phyloP scores from a whole-genome alignment of 2,113 vertebrate species.

The Notarius quadriscutis region DNA sequence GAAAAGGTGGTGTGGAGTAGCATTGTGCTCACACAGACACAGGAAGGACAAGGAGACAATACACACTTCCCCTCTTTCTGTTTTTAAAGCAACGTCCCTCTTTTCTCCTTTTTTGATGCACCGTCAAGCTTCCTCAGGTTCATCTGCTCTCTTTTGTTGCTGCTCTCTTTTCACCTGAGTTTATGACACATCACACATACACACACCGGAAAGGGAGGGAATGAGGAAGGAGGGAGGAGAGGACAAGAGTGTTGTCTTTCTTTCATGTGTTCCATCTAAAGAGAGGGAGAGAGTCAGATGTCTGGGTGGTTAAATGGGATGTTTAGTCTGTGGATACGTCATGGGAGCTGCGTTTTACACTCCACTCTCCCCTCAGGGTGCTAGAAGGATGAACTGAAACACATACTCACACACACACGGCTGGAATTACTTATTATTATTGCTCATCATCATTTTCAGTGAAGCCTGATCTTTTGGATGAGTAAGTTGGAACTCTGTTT shows the following conservation, averaged over 20 bases:
- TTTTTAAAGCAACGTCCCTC: slow-evolving; percentile 62
- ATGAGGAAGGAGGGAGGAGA: slow-evolving; percentile 35
- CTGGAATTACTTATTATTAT: slow-evolving; percentile 29
- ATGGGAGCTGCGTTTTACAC: slow-evolving; percentile 63
- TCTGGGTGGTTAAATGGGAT: slow-evolving; percentile 69
- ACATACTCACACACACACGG: slow-evolving; percentile 34
- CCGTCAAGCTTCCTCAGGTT: slow-evolving; percentile 75
- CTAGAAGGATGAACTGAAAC: slow-evolving; percentile 24
- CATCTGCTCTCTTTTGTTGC: slow-evolving; percentile 72
- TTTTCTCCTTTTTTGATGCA: slow-evolving; percentile 57
- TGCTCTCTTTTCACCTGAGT: slow-evolving; percentile 75
- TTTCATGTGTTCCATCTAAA: slow-evolving; percentile 37
- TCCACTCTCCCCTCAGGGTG: slow-evolving; percentile 6
- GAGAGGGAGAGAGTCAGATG: slow-evolving; percentile 60
- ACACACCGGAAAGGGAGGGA: slow-evolving; percentile 59
- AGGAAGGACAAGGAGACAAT: slow-evolving; percentile 74
- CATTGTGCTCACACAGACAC: slow-evolving; percentile 55
- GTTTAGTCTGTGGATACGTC: slow-evolving; percentile 73
- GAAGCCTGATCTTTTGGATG: slow-evolving; percentile 13
- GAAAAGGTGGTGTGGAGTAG: slow-evolving; percentile 52
- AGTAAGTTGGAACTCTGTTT: slow-evolving; percentile 5
- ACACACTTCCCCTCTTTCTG: slow-evolving; percentile 70
- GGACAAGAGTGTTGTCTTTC: slow-evolving; percentile 25
- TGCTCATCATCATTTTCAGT: slow-evolving; percentile 35
- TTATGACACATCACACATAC: slow-evolving; percentile 60